phyloP scores from a whole-genome alignment of 1,140 invertebrate species.

The Eueides isabella region DNA sequence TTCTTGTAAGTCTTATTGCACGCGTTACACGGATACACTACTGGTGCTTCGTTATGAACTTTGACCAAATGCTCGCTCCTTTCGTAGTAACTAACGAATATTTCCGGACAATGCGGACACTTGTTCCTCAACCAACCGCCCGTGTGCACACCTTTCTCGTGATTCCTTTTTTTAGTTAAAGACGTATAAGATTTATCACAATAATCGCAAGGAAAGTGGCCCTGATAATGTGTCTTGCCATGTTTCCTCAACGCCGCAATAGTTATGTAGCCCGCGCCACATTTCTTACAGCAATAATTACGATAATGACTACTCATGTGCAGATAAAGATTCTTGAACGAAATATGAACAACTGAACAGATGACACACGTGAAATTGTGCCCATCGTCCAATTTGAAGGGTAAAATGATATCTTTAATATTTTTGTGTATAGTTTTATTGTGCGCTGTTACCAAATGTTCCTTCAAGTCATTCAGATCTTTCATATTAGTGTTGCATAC shows the following conservation, averaged over 20 bases:
- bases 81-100: slow-evolving; percentile 78
- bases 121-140: slow-evolving; percentile 75
- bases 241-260: slow-evolving; percentile 73
- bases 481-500: slow-evolving; percentile 61
- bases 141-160: slow-evolving; percentile 73
- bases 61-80: slow-evolving; percentile 72
- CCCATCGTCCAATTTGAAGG: slow-evolving; percentile 67
- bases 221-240: slow-evolving; percentile 71
- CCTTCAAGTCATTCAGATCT: slow-evolving; percentile 66
- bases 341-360: slow-evolving; percentile 69
- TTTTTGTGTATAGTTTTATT: slow-evolving; percentile 68
- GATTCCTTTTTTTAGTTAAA: slow-evolving; percentile 70
- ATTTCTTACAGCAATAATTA: slow-evolving; percentile 76
- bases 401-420: slow-evolving; percentile 75
- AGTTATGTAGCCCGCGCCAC: slow-evolving; percentile 71
- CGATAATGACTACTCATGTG: slow-evolving; percentile 78
- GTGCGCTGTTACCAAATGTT: slow-evolving; percentile 57
- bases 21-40: slow-evolving; percentile 77
- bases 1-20: slow-evolving; percentile 77
- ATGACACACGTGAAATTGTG: slow-evolving; percentile 70
- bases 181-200: slow-evolving; percentile 72
- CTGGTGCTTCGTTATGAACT: slow-evolving; percentile 67
- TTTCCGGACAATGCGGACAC: slow-evolving; percentile 76
- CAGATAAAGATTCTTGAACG: slow-evolving; percentile 74
- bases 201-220: slow-evolving; percentile 69